A percentile compares a stretch with the other conserved stretches of the same genome.
Evolutionary conservation across 2,797 vertebrate genomes (phyloP).

Genomic region (Vireo griseus): DNA sequence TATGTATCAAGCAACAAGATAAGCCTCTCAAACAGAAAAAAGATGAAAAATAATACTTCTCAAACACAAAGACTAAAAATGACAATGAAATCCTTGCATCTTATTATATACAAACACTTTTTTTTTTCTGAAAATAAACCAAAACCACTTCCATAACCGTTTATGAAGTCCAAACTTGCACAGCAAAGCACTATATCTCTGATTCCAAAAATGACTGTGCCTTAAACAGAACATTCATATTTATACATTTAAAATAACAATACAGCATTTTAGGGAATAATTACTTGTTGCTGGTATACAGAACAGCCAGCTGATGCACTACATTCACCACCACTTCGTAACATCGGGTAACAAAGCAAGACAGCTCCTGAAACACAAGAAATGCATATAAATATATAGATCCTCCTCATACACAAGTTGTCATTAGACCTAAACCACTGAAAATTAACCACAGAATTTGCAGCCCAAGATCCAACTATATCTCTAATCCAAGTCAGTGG

Average conservation of each 20-base stretch:
- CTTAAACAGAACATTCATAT: neutral
- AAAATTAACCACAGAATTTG: neutral
- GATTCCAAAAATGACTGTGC: neutral
- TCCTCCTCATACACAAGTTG: neutral
- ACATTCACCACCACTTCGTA: constrained; percentile 95
- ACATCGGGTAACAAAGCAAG: constrained; percentile 94
- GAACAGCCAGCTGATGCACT: constrained; percentile 92
- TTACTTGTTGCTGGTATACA: constrained; percentile 96
- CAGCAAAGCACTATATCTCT: neutral
- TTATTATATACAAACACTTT: neutral
- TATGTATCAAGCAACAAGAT: neutral
- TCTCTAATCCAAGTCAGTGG: neutral
- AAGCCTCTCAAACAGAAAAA: neutral
- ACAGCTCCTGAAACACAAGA: constrained; percentile 86
- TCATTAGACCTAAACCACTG: neutral
- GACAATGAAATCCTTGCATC: neutral
- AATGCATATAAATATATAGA: neutral
- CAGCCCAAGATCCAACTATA: neutral
- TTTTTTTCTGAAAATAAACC: neutral
- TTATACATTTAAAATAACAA: neutral
- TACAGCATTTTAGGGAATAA: constrained; percentile 5
- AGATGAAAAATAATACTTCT: neutral
- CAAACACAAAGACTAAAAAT: neutral
- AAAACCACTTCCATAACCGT: neutral
- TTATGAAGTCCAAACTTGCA: neutral